Percentiles rank a stretch among this genome's conserved stretches.
Evolutionary conservation across 2,888 invertebrate species (phyloP).

Genomic region (Orthonevra nobilis): DNA sequence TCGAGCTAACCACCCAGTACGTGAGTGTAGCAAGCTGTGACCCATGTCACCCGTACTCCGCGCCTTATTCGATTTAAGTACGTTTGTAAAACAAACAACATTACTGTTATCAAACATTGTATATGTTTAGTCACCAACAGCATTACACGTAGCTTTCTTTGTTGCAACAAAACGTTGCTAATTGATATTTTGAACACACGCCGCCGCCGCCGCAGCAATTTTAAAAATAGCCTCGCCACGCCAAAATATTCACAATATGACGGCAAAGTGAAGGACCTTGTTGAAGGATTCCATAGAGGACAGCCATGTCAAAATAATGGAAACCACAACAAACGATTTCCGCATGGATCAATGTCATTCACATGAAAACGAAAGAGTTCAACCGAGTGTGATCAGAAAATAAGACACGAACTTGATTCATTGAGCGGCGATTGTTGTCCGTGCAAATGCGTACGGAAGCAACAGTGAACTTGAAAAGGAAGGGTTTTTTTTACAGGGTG

Average conservation of each 20-base stretch:
- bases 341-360: neutral
- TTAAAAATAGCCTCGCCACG: no score
- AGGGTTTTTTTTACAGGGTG: no score
- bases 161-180: conserved; percentile 32
- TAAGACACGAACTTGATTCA: conserved; percentile 1
- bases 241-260: no score
- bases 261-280: conserved; percentile 54
- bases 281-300: conserved; percentile 27
- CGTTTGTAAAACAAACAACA: conserved; percentile 6
- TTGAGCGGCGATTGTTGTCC: no score
- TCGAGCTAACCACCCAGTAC: no score
- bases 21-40: conserved; percentile 8
- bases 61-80: conserved; percentile 22
- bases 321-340: neutral
- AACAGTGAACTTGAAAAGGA: no score
- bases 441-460: no score
- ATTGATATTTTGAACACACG: conserved; percentile 40
- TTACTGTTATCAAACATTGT: conserved; percentile 14
- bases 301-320: conserved; percentile 34
- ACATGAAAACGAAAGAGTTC: conserved; percentile 30
- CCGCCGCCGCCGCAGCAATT: no score
- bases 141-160: conserved; percentile 26
- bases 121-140: neutral
- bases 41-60: conserved; percentile 20
- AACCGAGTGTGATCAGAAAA: conserved; percentile 1